Percentiles rank a stretch among this genome's conserved stretches.
phyloP scores from a whole-genome alignment of 2,888 invertebrate genomes.

The Tipula helvola region DNA sequence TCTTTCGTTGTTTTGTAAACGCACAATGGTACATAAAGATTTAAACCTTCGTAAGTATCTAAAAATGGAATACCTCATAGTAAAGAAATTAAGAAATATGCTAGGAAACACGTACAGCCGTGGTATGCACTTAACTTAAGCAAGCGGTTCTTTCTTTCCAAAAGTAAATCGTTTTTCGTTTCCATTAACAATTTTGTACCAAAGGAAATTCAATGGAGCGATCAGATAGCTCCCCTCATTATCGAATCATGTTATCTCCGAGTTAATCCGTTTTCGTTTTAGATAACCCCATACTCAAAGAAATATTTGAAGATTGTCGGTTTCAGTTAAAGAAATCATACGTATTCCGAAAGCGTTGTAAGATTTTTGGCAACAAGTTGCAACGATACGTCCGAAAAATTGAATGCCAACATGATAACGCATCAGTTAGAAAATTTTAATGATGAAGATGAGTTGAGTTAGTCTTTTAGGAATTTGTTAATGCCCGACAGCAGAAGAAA shows the following conservation, averaged over 20 bases:
- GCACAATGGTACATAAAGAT: too few species aligned
- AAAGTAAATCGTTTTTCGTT: too few species aligned
- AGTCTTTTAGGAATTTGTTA: conserved; percentile 22
- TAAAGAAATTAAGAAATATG: too few species aligned
- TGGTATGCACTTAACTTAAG: conserved; percentile 65
- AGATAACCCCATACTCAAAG: conserved; percentile 51
- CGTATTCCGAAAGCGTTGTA: conserved; percentile 59
- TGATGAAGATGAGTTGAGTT: conserved; percentile 26
- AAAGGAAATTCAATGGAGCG: not conserved
- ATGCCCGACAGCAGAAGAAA: conserved; percentile 18
- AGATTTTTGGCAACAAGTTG: conserved; percentile 52
- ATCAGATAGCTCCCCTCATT: not conserved
- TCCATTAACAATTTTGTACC: too few species aligned
- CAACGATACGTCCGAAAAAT: conserved; percentile 48
- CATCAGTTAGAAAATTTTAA: conserved; percentile 25
- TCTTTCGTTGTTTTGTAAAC: too few species aligned
- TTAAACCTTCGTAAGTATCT: too few species aligned
- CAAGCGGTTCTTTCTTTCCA: conserved; percentile 25
- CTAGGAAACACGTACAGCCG: too few species aligned
- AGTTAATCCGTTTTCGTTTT: conserved; percentile 15
- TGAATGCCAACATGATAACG: conserved; percentile 36
- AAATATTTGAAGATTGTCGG: conserved; percentile 56
- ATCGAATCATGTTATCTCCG: not conserved
- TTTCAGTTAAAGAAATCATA: conserved; percentile 59
- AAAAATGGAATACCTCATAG: too few species aligned